Evolutionary conservation across 1,140 invertebrate genomes (phyloP).

Genomic region (Subanguina moxae): DNA sequence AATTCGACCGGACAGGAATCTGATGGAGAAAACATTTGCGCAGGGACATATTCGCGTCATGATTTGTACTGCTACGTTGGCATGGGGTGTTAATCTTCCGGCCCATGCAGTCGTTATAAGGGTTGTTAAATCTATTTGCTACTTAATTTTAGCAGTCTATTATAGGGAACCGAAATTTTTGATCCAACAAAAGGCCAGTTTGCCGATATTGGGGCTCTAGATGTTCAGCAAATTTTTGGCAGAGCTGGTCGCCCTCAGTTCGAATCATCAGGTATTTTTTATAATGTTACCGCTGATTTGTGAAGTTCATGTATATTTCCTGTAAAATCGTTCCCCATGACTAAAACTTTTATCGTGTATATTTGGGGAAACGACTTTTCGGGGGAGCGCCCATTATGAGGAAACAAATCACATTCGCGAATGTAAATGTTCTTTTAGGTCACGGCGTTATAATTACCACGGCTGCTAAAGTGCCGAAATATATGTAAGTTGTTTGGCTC

Average conservation of each 20-base stretch:
- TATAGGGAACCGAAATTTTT: constrained; percentile 85
- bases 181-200: constrained; percentile 89
- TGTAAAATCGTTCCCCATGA: too few relatives aligned
- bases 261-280: constrained; percentile 65
- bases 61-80: constrained; percentile 92
- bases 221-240: constrained; percentile 98
- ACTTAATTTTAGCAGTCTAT: too few relatives aligned
- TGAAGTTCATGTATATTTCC: too few relatives aligned
- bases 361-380: too few relatives aligned
- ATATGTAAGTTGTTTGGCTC: constrained; percentile 69
- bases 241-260: constrained; percentile 82
- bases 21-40: constrained; percentile 82
- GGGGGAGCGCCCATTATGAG: too few relatives aligned
- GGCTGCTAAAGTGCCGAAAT: constrained; percentile 86
- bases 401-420: too few relatives aligned
- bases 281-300: too few relatives aligned
- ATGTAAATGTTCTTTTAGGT: constrained; percentile 67
- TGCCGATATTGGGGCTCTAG: constrained; percentile 89
- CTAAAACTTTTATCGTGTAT: too few relatives aligned
- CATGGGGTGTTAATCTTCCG: constrained; percentile 98
- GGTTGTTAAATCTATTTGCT: too few relatives aligned
- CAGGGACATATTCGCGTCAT: constrained; percentile 85
- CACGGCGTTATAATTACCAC: constrained; percentile 92
- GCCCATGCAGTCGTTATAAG: constrained; percentile 88
- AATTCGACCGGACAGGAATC: constrained; percentile 60